These are phyloP conservation scores for Peromyscus leucopus DNA, from an alignment of 2,113 vertebrate genomes.

Conservation along the genomic window DNA sequence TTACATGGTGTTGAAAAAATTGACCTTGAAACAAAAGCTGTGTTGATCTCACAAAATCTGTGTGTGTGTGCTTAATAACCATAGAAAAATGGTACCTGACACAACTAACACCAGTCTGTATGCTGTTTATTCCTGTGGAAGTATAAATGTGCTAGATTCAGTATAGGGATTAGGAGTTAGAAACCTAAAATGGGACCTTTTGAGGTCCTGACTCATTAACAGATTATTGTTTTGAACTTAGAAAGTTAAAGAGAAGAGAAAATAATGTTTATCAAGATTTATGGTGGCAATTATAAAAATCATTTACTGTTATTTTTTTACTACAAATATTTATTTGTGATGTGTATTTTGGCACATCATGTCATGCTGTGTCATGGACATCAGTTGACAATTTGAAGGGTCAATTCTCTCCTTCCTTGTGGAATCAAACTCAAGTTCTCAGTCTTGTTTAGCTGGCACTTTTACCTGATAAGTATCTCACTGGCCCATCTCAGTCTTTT, in stretches of 20 bases:
- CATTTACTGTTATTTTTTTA: background rate
- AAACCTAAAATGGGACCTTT: background rate
- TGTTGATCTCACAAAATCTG: constrained; percentile 5
- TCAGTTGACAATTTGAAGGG: background rate
- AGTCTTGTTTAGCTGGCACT: background rate
- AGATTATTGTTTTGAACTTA: constrained; percentile 22
- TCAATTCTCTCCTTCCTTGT: background rate
- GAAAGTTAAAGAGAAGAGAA: constrained; percentile 30
- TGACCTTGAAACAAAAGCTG: background rate
- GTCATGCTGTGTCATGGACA: background rate
- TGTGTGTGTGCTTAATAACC: background rate
- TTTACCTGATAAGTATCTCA: background rate
- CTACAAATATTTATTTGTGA: constrained; percentile 48
- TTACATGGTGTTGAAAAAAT: constrained; percentile 28
- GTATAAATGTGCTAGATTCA: background rate
- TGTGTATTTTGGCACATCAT: background rate
- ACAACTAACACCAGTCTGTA: constrained; percentile 39
- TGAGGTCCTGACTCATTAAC: background rate
- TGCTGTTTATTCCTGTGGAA: background rate
- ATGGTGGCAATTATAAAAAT: background rate
- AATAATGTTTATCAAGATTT: background rate
- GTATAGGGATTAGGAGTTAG: background rate
- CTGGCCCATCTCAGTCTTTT: background rate
- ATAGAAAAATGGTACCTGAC: background rate
- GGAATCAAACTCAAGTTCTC: background rate